Conservation (phyloP, 2,113 vertebrate genomes). For the Alectura lathami region DNA sequence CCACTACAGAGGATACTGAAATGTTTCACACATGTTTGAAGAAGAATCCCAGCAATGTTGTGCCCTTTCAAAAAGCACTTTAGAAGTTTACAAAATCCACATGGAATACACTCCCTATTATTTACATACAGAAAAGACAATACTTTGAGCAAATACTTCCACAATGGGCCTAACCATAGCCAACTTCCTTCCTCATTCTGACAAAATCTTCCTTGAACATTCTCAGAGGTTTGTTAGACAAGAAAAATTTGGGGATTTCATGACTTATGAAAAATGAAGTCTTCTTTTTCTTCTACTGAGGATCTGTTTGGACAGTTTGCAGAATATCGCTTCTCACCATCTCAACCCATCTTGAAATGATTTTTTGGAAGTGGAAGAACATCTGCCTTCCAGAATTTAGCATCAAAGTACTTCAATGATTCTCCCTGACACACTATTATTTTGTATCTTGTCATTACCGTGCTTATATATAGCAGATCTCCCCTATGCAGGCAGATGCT, state of each 20-base stretch:
- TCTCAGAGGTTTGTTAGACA: background rate
- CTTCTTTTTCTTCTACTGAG: constrained; percentile 1
- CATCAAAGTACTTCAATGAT: constrained; percentile 37
- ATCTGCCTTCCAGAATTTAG: constrained; percentile 53
- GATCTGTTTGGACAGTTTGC: background rate
- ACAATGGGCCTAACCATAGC: constrained; percentile 19
- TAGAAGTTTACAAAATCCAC: constrained; percentile 57
- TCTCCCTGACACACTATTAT: constrained; percentile 33
- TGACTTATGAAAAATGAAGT: background rate
- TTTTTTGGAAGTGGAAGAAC: constrained; percentile 7
- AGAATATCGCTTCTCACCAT: background rate
- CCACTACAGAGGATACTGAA: constrained; percentile 5
- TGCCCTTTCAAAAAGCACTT: constrained; percentile 48
- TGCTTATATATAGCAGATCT: background rate
- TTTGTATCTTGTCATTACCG: constrained; percentile 34
- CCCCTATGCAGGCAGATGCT: background rate
- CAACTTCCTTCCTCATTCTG: constrained; percentile 15
- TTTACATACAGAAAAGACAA: constrained; percentile 55
- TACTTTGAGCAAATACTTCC: constrained; percentile 15
- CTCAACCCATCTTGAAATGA: constrained; percentile 28
- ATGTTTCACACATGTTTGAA: constrained; percentile 50
- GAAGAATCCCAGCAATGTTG: constrained; percentile 34
- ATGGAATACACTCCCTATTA: constrained; percentile 28
- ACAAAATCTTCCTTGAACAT: background rate
- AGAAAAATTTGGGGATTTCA: background rate